Base-by-base conservation (phyloP, 2,113 vertebrate genomes). In the Deroptyus accipitrinus region DNA sequence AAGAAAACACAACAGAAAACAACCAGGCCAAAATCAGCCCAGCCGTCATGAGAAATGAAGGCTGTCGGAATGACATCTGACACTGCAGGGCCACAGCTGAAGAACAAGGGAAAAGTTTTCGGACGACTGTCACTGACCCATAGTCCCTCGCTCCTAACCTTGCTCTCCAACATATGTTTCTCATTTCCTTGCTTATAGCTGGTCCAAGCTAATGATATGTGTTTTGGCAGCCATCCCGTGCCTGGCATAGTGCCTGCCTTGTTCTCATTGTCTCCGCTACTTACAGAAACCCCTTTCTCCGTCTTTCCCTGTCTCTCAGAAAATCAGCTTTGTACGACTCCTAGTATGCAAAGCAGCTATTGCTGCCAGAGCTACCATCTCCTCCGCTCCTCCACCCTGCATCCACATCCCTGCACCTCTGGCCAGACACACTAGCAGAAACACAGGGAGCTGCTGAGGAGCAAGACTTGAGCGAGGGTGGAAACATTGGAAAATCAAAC, bases 401-500 rank as follows among this genome's bases (percentile, higher is more conserved):
- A 9, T 75, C 66, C 78, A 78, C 7, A 0, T 81, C 83, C 86
- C 88, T n/a, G 59, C 72, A 67, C 33, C 70, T 0, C 69, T 2
- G 20, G 94, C 96, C 97, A 82, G 95, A 86, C 95, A 82, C 20
- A 33, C 86, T 73, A 73, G 95, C 76, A 97, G 95, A 92, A 79
- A 59, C 31, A 67, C 95, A 54, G 94, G 92, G 97, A 96, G 69
- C 93, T 91, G 98, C 98, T 97, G 98, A 96, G 91, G 98, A 98
- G 98, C 97, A 88, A 98, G 98, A 96, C 98, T 96, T 87, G 96
- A 97, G 96, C 97, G 94, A 95, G 98, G 96, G 98, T 98, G 98
- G 96, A 98, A 99, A 98, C 98, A 98, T 98, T 99, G 99, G 99
- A 99, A 99, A 99, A 98, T 98, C 99, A 99, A 99, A 99, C 99